phyloP scores from a whole-genome alignment of 2,113 vertebrate species.

The Pomatorhinus ruficollis region DNA sequence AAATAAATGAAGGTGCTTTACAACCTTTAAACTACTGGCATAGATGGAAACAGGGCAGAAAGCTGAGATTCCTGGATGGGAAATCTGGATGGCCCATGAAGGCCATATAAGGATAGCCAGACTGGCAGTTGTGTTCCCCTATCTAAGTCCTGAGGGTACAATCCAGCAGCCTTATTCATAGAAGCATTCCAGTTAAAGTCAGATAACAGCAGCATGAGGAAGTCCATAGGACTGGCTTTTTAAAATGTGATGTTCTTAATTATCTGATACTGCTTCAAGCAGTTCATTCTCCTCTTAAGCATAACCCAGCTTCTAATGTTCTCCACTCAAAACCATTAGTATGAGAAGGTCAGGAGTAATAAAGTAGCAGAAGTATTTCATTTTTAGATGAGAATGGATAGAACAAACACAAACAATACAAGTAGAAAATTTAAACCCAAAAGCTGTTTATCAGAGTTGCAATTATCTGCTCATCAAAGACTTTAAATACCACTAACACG shows the following conservation, averaged over 20 bases:
- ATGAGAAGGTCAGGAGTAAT: neutral
- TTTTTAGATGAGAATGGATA: neutral
- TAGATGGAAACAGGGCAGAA: neutral
- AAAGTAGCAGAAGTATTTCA: neutral
- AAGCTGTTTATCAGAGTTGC: neutral
- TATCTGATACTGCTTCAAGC: neutral
- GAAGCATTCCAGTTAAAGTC: neutral
- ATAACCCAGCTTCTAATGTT: neutral
- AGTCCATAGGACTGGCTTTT: neutral
- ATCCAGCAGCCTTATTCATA: constrained; percentile 2
- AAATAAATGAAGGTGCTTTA: neutral
- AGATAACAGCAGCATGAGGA: neutral
- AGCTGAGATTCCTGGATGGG: neutral
- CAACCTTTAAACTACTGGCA: neutral
- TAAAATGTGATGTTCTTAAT: neutral
- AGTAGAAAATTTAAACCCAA: neutral
- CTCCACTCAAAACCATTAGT: neutral
- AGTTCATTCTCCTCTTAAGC: neutral
- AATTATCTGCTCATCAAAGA: constrained; percentile 25
- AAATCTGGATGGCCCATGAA: neutral
- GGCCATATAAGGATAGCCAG: neutral
- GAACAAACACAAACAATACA: neutral
- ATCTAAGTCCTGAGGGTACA: neutral
- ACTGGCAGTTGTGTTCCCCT: neutral
- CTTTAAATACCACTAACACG: neutral